A percentile compares a stretch with the other conserved stretches of the same genome.
Conservation (phyloP, 1,140 invertebrate genomes). For the Berghia stephanieae region DNA sequence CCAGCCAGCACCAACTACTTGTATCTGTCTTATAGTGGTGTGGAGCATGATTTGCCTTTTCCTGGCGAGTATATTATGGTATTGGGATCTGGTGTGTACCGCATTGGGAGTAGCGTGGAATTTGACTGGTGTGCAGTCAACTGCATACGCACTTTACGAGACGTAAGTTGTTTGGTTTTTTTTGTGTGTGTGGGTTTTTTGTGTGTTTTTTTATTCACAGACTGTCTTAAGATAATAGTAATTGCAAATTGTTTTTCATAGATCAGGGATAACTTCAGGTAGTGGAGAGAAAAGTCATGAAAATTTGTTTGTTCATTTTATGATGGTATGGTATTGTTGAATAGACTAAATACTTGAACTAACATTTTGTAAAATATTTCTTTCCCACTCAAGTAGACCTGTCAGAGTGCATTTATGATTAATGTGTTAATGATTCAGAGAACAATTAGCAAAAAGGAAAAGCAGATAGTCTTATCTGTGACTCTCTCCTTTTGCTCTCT, state of each 20-base stretch:
- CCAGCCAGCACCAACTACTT: slow-evolving; percentile 98
- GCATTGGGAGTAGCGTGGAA: slow-evolving; percentile 98
- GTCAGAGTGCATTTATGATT: no score
- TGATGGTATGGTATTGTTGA: no score
- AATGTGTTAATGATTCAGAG: not conserved
- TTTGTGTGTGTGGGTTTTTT: no score
- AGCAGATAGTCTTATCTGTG: not conserved
- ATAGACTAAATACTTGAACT: no score
- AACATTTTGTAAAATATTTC: no score
- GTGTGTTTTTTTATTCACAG: no score
- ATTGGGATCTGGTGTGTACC: slow-evolving; percentile 93
- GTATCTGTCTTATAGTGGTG: slow-evolving; percentile 95
- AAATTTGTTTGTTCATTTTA: no score
- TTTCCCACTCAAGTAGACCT: no score
- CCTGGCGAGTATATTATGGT: slow-evolving; percentile 78
- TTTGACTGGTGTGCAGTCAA: slow-evolving; percentile 99
- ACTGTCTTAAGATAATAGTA: no score
- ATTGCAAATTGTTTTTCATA: no score
- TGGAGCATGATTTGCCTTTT: slow-evolving; percentile 86
- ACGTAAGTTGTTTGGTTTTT: slow-evolving; percentile 70
- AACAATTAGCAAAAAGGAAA: not conserved
- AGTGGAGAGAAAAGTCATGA: no score
- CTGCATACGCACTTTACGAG: slow-evolving; percentile 89
- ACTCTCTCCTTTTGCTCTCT: not conserved
- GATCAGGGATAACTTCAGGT: no score